Conservation (phyloP, 2,797 vertebrate genomes). For the Accipiter superciliosus region DNA sequence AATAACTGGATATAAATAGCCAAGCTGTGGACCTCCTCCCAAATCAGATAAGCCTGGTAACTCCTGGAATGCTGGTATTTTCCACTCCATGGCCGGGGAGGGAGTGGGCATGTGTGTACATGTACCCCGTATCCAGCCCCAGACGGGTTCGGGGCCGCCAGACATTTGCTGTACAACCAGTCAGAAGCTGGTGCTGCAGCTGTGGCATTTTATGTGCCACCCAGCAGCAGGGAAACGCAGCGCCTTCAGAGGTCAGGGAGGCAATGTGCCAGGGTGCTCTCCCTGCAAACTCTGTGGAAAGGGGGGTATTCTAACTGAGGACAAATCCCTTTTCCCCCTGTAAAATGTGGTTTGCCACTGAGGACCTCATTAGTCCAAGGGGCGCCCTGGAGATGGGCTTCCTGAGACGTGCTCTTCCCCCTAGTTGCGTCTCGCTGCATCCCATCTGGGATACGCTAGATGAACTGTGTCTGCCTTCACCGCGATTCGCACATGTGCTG, state of each 20-base stretch:
- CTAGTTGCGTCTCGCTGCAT: neutral
- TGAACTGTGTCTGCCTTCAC: neutral
- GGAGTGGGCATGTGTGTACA: neutral
- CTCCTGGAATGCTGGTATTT: constrained; percentile 55
- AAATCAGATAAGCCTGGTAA: neutral
- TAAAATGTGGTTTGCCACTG: neutral
- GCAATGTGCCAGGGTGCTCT: accelerated
- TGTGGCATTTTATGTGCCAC: neutral
- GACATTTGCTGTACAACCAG: neutral
- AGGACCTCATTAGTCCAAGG: neutral
- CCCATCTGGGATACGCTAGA: neutral
- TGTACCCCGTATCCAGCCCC: neutral
- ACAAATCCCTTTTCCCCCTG: neutral
- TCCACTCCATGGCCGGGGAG: neutral
- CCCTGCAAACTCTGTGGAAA: neutral
- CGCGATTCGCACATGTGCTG: neutral
- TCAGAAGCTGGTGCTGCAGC: neutral
- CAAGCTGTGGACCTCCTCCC: neutral
- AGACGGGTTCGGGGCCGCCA: neutral
- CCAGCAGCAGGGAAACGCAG: neutral
- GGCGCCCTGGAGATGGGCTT: neutral
- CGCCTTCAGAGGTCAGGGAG: neutral
- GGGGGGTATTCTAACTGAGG: neutral
- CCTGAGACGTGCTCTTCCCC: neutral
- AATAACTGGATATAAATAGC: constrained; percentile 52